These are phyloP conservation scores for Antigone vipio DNA, from an alignment of 2,113 vertebrate genomes.

Conservation along the genomic window DNA sequence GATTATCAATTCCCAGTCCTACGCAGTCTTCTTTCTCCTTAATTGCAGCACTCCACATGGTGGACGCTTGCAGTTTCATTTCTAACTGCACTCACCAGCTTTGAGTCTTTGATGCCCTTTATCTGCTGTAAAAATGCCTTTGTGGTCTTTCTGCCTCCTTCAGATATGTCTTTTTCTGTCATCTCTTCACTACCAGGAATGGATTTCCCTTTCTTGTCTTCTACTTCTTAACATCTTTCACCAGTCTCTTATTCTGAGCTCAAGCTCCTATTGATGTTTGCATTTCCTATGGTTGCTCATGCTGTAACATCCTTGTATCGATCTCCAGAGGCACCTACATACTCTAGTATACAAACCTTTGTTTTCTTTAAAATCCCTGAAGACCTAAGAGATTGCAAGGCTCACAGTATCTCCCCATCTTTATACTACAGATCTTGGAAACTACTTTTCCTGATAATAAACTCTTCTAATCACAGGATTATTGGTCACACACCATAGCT, in stretches of 20 bases:
- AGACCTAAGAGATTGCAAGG: neutral
- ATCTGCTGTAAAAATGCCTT: neutral
- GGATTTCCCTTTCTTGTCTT: neutral
- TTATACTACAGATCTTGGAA: neutral
- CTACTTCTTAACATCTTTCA: neutral
- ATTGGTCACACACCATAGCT: neutral
- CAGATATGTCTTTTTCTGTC: neutral
- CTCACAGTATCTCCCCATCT: neutral
- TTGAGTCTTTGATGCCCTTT: neutral
- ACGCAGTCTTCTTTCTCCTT: neutral
- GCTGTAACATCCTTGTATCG: neutral
- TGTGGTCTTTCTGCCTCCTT: neutral
- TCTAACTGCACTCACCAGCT: neutral
- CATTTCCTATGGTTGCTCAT: neutral
- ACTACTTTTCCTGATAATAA: neutral
- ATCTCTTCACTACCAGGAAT: neutral
- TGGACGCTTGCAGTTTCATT: neutral
- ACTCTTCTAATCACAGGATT: neutral
- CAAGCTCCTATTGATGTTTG: neutral
- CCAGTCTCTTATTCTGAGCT: neutral
- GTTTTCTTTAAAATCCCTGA: neutral
- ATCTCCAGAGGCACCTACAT: neutral
- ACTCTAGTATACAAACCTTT: neutral
- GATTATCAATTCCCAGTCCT: neutral
- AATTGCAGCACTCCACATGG: rapidly evolving